These are phyloP conservation scores for Agriotes lineatus DNA, from an alignment of 2,888 invertebrate species.

Conservation along the genomic window DNA sequence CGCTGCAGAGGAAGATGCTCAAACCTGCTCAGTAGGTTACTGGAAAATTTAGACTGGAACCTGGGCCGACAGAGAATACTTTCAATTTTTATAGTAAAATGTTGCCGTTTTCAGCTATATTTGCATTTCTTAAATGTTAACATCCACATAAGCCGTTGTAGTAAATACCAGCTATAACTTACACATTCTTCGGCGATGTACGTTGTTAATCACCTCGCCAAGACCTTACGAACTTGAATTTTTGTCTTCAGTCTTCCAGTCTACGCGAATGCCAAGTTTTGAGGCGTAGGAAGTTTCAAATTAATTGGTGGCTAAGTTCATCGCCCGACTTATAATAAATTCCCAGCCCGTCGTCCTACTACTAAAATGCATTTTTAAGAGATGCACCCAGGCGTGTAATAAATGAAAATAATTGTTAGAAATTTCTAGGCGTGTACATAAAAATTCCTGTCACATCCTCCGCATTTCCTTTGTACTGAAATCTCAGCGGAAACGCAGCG, in stretches of 20 bases:
- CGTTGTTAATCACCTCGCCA: background rate
- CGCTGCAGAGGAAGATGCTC: background rate
- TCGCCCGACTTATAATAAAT: conserved; percentile 24
- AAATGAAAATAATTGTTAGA: conserved; percentile 29
- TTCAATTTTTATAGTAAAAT: background rate
- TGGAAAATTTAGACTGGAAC: conserved; percentile 1
- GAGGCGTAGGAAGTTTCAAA: background rate
- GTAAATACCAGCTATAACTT: background rate
- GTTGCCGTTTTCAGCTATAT: background rate
- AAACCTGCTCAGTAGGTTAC: conserved; percentile 26
- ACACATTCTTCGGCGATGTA: background rate
- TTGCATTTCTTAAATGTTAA: conserved; percentile 18
- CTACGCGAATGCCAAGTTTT: no score
- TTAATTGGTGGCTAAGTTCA: conserved; percentile 22
- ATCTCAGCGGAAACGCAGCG: conserved; percentile 14
- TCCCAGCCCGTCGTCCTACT: conserved; percentile 25
- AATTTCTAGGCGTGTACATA: conserved; percentile 31
- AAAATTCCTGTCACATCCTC: conserved; percentile 27
- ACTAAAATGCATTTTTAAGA: conserved; percentile 12
- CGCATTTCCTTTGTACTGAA: conserved; percentile 22
- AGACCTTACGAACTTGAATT: conserved; percentile 1
- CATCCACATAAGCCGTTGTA: background rate
- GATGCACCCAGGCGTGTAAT: conserved; percentile 28
- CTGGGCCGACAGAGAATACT: background rate
- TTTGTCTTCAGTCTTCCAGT: background rate